These are phyloP conservation scores for Amphiduros pacificus DNA, from an alignment of 2,888 invertebrate species.

Conservation along the genomic window DNA sequence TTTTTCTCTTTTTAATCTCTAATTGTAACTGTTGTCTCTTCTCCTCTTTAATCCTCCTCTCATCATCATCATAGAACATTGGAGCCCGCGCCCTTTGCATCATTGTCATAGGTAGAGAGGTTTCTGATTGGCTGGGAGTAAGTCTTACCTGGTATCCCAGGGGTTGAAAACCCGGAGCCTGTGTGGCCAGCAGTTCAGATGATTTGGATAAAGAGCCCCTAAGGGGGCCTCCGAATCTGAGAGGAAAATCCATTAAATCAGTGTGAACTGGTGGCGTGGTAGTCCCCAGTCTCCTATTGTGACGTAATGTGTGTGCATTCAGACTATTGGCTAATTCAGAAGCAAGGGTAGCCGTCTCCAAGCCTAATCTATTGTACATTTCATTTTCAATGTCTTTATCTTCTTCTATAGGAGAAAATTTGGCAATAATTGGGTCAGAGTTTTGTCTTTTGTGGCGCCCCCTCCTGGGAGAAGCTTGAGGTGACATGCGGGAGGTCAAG, in stretches of 20 bases:
- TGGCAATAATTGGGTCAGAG: constrained; percentile 65
- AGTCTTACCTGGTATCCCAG: constrained; percentile 5
- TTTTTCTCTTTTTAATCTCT: constrained; percentile 67
- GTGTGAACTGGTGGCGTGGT: constrained; percentile 10
- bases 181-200: constrained; percentile 22
- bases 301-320: constrained; percentile 1
- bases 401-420: constrained; percentile 64
- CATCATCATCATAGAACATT: constrained; percentile 37
- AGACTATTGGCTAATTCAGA: constrained; percentile 7
- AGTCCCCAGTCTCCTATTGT: constrained; percentile 3
- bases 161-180: not conserved
- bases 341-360: constrained; percentile 13
- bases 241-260: not conserved
- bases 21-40: constrained; percentile 67
- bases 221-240: not conserved
- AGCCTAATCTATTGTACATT: constrained; percentile 35
- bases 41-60: constrained; percentile 63
- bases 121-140: constrained; percentile 27
- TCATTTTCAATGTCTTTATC: constrained; percentile 61
- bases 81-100: constrained; percentile 10
- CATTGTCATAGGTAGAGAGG: constrained; percentile 21
- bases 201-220: constrained; percentile 19
- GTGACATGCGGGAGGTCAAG: constrained; percentile 44
- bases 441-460: constrained; percentile 63
- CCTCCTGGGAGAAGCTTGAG: constrained; percentile 52